A percentile compares a stretch with the other conserved stretches of the same genome.
phyloP scores from a whole-genome alignment of 2,113 vertebrate genomes.

The Gymnogyps californianus region DNA sequence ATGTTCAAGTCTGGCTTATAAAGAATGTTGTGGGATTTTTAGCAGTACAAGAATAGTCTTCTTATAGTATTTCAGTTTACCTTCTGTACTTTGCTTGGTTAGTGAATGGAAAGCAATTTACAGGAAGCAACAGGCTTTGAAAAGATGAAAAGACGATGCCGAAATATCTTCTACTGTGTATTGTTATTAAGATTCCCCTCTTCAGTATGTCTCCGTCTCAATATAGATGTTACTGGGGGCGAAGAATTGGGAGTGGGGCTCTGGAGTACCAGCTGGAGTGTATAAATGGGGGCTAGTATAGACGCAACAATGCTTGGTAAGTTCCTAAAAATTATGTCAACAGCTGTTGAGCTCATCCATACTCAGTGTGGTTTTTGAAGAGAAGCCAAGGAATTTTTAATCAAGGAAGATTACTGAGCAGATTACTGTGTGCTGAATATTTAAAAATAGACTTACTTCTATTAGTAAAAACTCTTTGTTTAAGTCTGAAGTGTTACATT shows the following conservation, averaged over 20 bases:
- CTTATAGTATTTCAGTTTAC: neutral
- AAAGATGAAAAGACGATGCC: neutral
- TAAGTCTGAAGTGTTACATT: constrained; percentile 38
- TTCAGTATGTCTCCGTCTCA: neutral
- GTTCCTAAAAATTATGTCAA: constrained; percentile 47
- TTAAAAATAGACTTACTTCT: constrained; percentile 55
- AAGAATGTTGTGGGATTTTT: neutral
- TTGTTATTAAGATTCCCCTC: neutral
- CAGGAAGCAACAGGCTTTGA: neutral
- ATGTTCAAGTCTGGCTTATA: neutral
- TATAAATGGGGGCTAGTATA: constrained; percentile 6
- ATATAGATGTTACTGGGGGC: neutral
- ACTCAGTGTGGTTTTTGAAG: constrained; percentile 46
- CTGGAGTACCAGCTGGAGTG: constrained; percentile 1
- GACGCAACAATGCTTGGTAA: constrained; percentile 9
- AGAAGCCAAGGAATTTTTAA: constrained; percentile 69
- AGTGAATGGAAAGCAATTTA: neutral
- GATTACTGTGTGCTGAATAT: constrained; percentile 27
- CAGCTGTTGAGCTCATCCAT: constrained; percentile 50
- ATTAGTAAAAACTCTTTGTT: constrained; percentile 28
- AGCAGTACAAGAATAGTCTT: neutral
- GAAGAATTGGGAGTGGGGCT: neutral
- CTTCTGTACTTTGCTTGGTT: neutral
- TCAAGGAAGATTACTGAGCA: constrained; percentile 65
- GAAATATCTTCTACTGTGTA: neutral